Base-by-base conservation (phyloP, 37 sponge, comb jelly and placozoan genomes). In the Halisarca cf. caerulea region DNA sequence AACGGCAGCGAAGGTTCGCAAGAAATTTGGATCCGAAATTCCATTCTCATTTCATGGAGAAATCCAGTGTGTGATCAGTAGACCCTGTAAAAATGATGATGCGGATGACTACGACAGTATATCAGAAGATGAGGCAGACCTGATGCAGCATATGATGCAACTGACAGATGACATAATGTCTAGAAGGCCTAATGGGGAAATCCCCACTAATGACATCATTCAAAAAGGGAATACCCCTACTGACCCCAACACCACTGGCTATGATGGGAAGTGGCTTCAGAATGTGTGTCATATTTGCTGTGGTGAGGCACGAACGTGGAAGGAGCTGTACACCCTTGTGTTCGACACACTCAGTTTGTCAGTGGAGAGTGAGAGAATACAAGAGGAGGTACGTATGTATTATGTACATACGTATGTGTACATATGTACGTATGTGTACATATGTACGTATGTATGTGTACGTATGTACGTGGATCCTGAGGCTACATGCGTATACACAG, bases 11-110 rank as follows among this genome's bases (percentile, higher is more conserved):
- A 60, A 43, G 57, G 44, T 79, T 58, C 58, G 3, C 27, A 89
- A 89, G 51, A 90, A 93, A 32, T 93, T 93, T 89, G 93, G 93
- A 24, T 66, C 38, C n/a, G 86, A 86, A 34, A 80, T 93, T 73
- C 30, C 35, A 3, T 93, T 93, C 33, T 78, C 70, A 14, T 87
- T 64, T 82, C 21, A 5, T 14, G 28, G 25, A 34, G 66, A 84
- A 21, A 34, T 60, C 27, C 55, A 60, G 0, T 11, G 23, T 43
- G 80, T 11, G 6, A 28, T 20, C 30, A 62, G 4, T 6, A 62
- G n/a, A 30, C 64, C 64, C 7, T 20, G 5, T 6, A 62, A 30
- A 8, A 32, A 2, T 34, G 79, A 78, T 2, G 30, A 25, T 53
- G 30, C 21, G 24, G 21, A 33, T 7, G 32, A 5, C 24, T 28